Percentiles rank a stretch among this genome's conserved stretches.
phyloP scores from a whole-genome alignment of 2,888 invertebrate species.

The Himalopsyche anomala region DNA sequence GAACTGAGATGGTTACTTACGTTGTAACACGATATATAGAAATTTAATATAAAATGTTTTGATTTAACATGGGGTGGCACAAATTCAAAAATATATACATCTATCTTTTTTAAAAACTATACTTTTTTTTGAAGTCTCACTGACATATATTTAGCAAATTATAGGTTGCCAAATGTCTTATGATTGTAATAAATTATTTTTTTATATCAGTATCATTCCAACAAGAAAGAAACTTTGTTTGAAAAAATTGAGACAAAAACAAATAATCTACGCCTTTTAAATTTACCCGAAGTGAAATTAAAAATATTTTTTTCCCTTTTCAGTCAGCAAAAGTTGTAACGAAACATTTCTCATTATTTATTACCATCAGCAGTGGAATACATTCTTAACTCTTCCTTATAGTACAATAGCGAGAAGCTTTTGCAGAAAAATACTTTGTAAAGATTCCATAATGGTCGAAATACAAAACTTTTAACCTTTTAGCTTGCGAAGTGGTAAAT shows the following conservation, averaged over 20 bases:
- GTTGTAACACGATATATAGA: too few relatives aligned
- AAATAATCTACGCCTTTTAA: slow-evolving; percentile 2
- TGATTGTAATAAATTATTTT: too few relatives aligned
- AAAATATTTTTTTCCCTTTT: neutral
- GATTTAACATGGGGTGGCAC: too few relatives aligned
- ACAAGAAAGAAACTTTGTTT: neutral
- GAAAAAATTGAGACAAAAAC: neutral
- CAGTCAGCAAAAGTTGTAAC: slow-evolving; percentile 18
- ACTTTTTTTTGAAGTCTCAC: too few relatives aligned
- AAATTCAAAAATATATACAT: too few relatives aligned
- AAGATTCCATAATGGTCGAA: neutral
- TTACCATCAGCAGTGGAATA: slow-evolving; percentile 22
- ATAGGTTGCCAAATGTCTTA: too few relatives aligned
- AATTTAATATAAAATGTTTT: too few relatives aligned
- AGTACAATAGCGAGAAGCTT: slow-evolving; percentile 21
- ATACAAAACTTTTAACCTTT: slow-evolving; percentile 1
- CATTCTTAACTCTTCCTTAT: slow-evolving; percentile 21
- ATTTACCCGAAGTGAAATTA: neutral
- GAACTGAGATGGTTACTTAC: too few relatives aligned
- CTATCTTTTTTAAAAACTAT: too few relatives aligned
- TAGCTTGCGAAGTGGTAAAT: neutral
- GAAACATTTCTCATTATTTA: slow-evolving; percentile 30
- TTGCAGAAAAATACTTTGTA: slow-evolving; percentile 26
- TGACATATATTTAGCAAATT: too few relatives aligned
- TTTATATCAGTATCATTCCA: too few relatives aligned